These are phyloP conservation scores for Oophaga sylvatica DNA, from an alignment of 2,797 vertebrate genomes.

Conservation along the genomic window DNA sequence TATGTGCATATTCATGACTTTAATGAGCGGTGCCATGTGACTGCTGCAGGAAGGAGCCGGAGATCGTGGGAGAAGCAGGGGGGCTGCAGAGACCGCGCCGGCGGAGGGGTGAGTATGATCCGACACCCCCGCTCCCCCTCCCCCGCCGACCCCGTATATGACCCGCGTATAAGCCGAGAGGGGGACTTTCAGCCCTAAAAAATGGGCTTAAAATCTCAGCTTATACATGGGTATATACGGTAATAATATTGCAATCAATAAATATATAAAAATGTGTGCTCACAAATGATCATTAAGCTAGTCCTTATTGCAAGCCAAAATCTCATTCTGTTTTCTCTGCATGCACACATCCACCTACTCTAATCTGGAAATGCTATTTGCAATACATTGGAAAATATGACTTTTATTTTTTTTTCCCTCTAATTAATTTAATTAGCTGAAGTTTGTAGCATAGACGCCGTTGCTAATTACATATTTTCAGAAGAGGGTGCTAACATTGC, in stretches of 20 bases:
- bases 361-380: background rate
- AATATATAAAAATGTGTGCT: background rate
- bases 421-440: constrained; percentile 18
- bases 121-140: no score
- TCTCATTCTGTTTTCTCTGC: background rate
- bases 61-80: no score
- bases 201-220: no score
- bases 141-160: no score
- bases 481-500: background rate
- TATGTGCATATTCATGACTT: no score
- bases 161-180: no score
- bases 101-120: no score
- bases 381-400: background rate
- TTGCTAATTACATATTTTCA: constrained; percentile 5
- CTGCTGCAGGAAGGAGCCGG: no score
- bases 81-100: no score
- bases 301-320: background rate
- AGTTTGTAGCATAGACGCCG: background rate
- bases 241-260: background rate
- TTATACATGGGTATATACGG: no score
- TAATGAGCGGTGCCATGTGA: no score
- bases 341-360: background rate
- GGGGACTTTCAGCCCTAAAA: no score
- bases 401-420: background rate
- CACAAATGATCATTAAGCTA: background rate